Percentiles rank a stretch among this genome's conserved stretches.
These are phyloP conservation scores for Climacteris rufus DNA, from an alignment of 2,113 vertebrate species.

Conservation along the genomic window DNA sequence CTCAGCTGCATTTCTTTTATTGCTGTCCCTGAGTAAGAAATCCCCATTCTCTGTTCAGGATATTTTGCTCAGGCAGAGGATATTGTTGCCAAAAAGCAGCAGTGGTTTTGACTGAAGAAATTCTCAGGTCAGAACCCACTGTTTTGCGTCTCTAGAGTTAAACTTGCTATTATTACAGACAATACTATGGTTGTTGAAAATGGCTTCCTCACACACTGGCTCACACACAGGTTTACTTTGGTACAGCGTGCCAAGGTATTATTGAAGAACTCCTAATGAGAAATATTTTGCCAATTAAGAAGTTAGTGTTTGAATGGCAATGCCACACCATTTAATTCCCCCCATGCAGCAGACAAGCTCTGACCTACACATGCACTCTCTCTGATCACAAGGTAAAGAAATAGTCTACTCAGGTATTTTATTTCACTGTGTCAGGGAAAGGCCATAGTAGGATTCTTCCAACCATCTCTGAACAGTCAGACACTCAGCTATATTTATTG, in stretches of 20 bases:
- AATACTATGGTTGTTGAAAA: background rate
- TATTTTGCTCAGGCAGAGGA: background rate
- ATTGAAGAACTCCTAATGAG: background rate
- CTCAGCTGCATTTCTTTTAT: conserved; percentile 32
- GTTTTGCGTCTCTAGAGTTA: background rate
- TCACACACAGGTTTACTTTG: background rate
- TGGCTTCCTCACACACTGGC: background rate
- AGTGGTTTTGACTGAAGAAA: background rate
- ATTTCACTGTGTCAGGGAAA: background rate
- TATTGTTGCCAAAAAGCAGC: conserved; percentile 1
- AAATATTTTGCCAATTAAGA: background rate
- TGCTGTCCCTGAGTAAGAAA: background rate
- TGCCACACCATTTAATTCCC: background rate
- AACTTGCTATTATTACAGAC: background rate
- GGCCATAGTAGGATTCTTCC: background rate
- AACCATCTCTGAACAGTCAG: background rate
- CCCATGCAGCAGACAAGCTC: background rate
- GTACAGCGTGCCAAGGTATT: background rate
- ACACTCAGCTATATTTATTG: background rate
- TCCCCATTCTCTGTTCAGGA: background rate
- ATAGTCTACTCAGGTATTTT: background rate
- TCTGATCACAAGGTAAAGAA: background rate
- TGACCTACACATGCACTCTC: background rate
- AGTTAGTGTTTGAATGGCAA: background rate
- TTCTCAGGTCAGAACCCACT: background rate